phyloP scores from a whole-genome alignment of 2,888 invertebrate genomes.

The Dicycla oo region DNA sequence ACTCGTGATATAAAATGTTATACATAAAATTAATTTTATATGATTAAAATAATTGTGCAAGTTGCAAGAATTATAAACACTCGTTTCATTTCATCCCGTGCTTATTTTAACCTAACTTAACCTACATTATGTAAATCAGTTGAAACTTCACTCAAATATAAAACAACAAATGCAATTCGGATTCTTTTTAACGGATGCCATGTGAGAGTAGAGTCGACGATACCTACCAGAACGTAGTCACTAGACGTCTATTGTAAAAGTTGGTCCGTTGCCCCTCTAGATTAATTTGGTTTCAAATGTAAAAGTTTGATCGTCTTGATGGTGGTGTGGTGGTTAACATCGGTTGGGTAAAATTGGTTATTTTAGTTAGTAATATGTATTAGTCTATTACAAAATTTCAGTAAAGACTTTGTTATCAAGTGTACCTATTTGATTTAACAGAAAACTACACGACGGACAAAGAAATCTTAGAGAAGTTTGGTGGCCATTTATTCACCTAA shows the following conservation, averaged over 20 bases:
- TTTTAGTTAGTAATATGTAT: too few relatives aligned
- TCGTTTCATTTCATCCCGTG: too few relatives aligned
- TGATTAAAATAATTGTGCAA: too few relatives aligned
- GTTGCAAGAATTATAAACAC: too few relatives aligned
- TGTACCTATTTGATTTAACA: not conserved
- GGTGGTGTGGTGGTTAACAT: too few relatives aligned
- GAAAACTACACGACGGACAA: not conserved
- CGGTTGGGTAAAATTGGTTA: not conserved
- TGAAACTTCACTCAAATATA: conserved; percentile 18
- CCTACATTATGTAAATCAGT: not conserved
- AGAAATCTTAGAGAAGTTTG: not conserved
- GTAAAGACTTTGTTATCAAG: not conserved
- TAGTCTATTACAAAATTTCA: not conserved
- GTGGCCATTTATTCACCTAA: not conserved
- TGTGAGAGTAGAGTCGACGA: conserved; percentile 8
- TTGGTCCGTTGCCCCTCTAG: conserved; percentile 33
- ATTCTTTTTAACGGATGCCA: conserved; percentile 21
- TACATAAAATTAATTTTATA: too few relatives aligned
- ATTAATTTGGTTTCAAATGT: conserved; percentile 47
- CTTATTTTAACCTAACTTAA: too few relatives aligned
- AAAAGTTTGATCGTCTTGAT: conserved; percentile 30
- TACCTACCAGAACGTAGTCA: conserved; percentile 13
- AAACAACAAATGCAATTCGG: conserved; percentile 21
- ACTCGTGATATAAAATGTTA: too few relatives aligned
- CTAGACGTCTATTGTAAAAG: conserved; percentile 54